Evolutionary conservation across 2,888 invertebrate genomes (phyloP), one percentile per base, ranked within the genome.

Genomic region (Drosophila ustulata): DNA sequence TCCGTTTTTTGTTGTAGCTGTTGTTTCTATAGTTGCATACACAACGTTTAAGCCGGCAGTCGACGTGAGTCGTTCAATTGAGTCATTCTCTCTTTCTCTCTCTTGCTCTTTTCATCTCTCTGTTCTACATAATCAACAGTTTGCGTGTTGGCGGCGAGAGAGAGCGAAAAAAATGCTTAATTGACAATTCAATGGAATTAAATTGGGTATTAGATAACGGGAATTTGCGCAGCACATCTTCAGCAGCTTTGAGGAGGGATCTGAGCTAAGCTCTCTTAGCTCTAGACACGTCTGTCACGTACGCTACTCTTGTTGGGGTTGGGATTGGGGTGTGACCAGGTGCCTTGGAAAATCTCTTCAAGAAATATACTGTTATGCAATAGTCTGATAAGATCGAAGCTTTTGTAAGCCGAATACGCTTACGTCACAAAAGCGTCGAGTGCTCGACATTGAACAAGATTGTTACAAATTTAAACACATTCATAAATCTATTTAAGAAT

Each of bases 141-240:
- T 69, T 65, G 58, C 51, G 41, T 13, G 30, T 51, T 64, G 30
- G 13, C 37, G 13, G 7, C 25, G 26, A 34, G 45, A 45, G 50
- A 25, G 4, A 18, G 18, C 18, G 18, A 23, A 25, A 37, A 62
- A 73, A 74, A 51, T 66, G 75, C 82, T 71, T 86, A 85, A 85
- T 86, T 86, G 86, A 56, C 70, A 72, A 56, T 72, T 79, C 59
- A 80, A 80, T 84, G 69, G 59, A 77, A 79, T 67, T 72, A 69
- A 85, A 83, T 86, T 86, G 78, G 57, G 18, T 66, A 74, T 82
- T 82, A 80, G 76, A 65, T 70, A 82, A 79, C 79, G 66, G 52
- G 9, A 65, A 72, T 80, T 68, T 70, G 78, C 69, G 78, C 83
- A 83, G 72, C 57, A 55, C 49, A 58, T 53, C 49, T 34, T 3